Evolutionary conservation across 2,888 invertebrate genomes (phyloP).

Genomic region (Monoplex corrugatus): DNA sequence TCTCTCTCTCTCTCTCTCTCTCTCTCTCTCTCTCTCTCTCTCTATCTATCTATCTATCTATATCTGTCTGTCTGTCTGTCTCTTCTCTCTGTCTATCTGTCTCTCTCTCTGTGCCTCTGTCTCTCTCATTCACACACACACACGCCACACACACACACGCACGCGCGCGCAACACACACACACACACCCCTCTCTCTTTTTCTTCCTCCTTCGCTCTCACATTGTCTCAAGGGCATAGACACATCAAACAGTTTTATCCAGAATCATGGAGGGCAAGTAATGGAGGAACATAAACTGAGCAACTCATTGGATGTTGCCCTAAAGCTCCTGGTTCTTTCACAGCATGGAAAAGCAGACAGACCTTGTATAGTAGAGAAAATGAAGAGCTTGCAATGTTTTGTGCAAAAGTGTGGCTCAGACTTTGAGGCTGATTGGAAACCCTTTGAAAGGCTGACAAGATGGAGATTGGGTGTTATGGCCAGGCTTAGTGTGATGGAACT

Average conservation of each 20-base stretch:
- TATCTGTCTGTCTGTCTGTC: background rate
- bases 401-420: background rate
- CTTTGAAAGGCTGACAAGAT: background rate
- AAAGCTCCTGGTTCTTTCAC: background rate
- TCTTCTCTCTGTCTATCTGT: background rate
- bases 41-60: background rate
- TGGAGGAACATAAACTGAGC: background rate
- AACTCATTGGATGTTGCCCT: background rate
- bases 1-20: background rate
- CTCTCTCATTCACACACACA: too few relatives aligned
- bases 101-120: background rate
- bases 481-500: too few relatives aligned
- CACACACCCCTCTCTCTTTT: background rate
- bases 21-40: background rate
- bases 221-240: background rate
- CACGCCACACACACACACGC: too few relatives aligned
- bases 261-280: background rate
- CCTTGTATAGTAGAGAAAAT: background rate
- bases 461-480: slow-evolving; percentile 15
- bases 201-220: background rate
- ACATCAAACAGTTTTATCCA: too few relatives aligned
- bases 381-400: slow-evolving; percentile 4
- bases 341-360: background rate
- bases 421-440: background rate
- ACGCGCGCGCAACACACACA: too few relatives aligned